Conservation (phyloP, 2,888 invertebrate species). For the Apocheima hispidaria region DNA sequence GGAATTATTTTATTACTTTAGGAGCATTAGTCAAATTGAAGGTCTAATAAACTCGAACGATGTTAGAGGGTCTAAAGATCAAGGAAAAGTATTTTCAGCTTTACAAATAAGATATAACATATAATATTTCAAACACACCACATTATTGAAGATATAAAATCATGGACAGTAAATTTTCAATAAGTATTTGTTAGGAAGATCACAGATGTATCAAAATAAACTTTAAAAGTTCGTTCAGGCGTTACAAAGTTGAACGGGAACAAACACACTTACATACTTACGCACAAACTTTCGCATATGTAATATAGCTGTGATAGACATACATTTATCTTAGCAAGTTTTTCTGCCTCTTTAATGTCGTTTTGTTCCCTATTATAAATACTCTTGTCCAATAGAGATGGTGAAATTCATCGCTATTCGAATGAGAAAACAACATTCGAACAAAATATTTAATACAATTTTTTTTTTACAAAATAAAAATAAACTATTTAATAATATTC, state of each 20-base stretch:
- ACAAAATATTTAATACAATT: too few relatives aligned
- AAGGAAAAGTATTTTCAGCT: not conserved
- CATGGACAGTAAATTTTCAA: too few relatives aligned
- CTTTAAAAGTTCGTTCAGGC: too few relatives aligned
- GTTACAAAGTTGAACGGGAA: too few relatives aligned
- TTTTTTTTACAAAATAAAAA: too few relatives aligned
- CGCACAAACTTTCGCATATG: too few relatives aligned
- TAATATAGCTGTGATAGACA: not conserved
- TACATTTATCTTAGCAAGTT: slow-evolving; percentile 1
- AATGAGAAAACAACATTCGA: not conserved
- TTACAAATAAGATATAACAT: not conserved
- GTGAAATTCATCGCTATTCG: not conserved
- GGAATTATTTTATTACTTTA: slow-evolving; percentile 68
- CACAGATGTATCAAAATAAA: too few relatives aligned
- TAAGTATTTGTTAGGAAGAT: too few relatives aligned
- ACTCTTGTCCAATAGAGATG: too few relatives aligned
- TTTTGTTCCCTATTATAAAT: slow-evolving; percentile 19
- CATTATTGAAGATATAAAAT: not conserved
- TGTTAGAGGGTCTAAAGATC: not conserved
- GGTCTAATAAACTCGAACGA: slow-evolving; percentile 40
- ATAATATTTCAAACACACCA: too few relatives aligned
- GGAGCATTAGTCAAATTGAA: slow-evolving; percentile 58
- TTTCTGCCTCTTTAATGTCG: slow-evolving; percentile 31
- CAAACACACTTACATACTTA: too few relatives aligned
- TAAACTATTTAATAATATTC: too few relatives aligned